Percentiles rank a stretch among this genome's conserved stretches.
phyloP scores from a whole-genome alignment of 2,888 invertebrate species.

The Serrognathus titanus region DNA sequence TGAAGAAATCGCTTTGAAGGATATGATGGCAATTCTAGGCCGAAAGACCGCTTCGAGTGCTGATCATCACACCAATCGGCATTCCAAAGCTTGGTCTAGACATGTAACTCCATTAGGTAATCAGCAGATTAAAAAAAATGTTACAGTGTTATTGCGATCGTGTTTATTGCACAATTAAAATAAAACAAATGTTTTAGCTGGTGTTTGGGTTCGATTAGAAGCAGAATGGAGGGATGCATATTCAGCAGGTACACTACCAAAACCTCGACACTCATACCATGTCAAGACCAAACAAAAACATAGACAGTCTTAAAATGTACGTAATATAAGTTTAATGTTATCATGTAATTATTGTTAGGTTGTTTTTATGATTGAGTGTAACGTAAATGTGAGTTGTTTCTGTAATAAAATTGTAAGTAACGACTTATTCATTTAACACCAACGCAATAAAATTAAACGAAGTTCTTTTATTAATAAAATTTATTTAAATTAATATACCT shows the following conservation, averaged over 20 bases:
- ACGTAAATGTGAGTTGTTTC: too few species aligned
- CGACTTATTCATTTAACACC: too few species aligned
- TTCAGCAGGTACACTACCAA: constrained; percentile 10
- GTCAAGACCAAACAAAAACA: constrained; percentile 11
- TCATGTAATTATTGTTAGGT: too few species aligned
- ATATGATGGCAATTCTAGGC: constrained; percentile 62
- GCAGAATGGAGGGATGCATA: constrained; percentile 68
- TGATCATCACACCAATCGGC: not conserved
- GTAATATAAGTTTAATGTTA: too few species aligned
- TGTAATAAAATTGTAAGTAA: too few species aligned
- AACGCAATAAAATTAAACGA: not conserved
- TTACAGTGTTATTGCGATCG: not conserved
- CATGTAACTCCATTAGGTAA: constrained; percentile 41
- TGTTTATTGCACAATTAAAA: constrained; percentile 1
- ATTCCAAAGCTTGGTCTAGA: constrained; percentile 42
- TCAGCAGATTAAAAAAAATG: not conserved
- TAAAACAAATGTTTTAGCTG: constrained; percentile 52
- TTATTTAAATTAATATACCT: constrained; percentile 44
- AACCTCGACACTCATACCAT: constrained; percentile 8
- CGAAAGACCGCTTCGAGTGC: constrained; percentile 38
- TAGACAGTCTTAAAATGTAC: not conserved
- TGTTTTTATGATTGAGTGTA: too few species aligned
- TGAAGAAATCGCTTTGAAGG: constrained; percentile 72
- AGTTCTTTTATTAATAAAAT: constrained; percentile 39
- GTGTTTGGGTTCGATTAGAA: constrained; percentile 72